Base-by-base conservation (phyloP, 2,888 invertebrate species). In the Melieria picta region DNA sequence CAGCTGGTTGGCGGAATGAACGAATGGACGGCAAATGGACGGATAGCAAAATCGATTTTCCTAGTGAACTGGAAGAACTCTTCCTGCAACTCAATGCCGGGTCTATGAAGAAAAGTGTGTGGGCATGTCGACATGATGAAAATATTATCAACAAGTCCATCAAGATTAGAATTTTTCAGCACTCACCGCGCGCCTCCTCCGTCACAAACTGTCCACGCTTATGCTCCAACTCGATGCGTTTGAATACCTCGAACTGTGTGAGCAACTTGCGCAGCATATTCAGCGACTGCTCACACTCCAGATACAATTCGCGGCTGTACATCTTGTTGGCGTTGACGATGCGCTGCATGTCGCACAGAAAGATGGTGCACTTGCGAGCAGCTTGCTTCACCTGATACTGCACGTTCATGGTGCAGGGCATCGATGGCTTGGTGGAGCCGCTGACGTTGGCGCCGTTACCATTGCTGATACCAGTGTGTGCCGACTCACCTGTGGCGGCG, bases 371-470 rank as follows among this genome's bases (percentile, higher is more conserved):
- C 48, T 82, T 82, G 42, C 77, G 76, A 58, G 67, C 67, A n/a
- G 83, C 68, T 30, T 82, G 77, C n/a, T 81, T 81, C 7, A 84
- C 69, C 45, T 84, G 84, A 69, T 80, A 78, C 46, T 81, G 85
- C 11, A 85, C 60, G 72, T 79, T 84, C 42, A 72, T 56, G 4
- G 81, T 80, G n/a, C 71, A 48, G 2, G 83, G 81, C 65, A 77
- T 72, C 7, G 65, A 9, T 5, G 60, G 67, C 52, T 72, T 77
- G 16, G 16, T 56, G 7, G 45, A n/a, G n/a, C 64, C 10, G 10
- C 42, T 42, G 5, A 11, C 10, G 5, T 48, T 47, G 57, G 7
- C 16, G 7, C 45, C n/a, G 16, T 7, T 43, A 5, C 7, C 45
- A 5, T 70, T 75, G 0, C 7, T 43, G 30, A 30, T 30, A 30